Evolutionary conservation across 2,113 vertebrate species (phyloP).

Genomic region (Regulus satrapa): DNA sequence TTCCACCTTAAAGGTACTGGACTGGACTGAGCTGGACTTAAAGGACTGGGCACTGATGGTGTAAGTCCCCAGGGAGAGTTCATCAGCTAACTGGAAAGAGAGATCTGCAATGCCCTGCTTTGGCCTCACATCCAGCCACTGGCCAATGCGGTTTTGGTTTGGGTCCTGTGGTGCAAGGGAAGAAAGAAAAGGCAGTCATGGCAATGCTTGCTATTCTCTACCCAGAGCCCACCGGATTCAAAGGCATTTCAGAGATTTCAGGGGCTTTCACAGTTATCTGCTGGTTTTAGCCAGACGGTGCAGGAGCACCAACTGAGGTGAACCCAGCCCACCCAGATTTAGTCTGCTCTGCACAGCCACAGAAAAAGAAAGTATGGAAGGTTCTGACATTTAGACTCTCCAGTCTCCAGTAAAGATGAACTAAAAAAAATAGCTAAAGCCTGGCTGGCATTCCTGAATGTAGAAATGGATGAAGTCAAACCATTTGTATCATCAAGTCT

Average conservation of each 20-base stretch:
- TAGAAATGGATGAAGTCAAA: neutral
- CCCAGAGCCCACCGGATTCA: neutral
- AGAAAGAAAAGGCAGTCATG: neutral
- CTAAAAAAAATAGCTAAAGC: neutral
- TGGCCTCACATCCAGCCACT: conserved; percentile 65
- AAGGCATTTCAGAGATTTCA: neutral
- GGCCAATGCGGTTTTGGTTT: conserved; percentile 46
- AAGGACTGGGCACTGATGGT: neutral
- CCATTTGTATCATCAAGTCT: neutral
- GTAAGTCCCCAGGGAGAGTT: conserved; percentile 59
- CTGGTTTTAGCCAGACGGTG: neutral
- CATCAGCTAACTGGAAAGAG: conserved; percentile 53
- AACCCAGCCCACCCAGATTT: neutral
- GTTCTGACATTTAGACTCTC: neutral
- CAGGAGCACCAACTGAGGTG: neutral
- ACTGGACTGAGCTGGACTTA: neutral
- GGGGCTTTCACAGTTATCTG: neutral
- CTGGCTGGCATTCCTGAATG: neutral
- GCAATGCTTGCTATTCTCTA: neutral
- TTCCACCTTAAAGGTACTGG: conserved; percentile 61
- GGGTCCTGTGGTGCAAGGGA: conserved; percentile 44
- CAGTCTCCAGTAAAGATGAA: neutral
- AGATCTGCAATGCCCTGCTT: conserved; percentile 60
- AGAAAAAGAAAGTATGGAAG: neutral
- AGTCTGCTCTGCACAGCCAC: neutral